These are phyloP conservation scores for Nebria brevicollis DNA, from an alignment of 2,888 invertebrate species.

Conservation along the genomic window DNA sequence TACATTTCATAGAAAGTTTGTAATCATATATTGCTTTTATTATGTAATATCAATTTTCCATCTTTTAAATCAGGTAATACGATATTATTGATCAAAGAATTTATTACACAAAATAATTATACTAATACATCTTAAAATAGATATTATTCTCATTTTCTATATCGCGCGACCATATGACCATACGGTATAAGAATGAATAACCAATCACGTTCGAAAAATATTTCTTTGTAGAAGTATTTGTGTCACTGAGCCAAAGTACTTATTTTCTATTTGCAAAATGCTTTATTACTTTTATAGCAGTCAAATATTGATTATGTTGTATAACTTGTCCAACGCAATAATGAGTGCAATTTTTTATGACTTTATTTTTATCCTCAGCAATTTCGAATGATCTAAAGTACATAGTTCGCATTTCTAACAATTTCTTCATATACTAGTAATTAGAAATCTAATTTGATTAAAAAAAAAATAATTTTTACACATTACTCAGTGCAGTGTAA, in stretches of 20 bases:
- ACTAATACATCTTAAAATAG: background rate
- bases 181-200: background rate
- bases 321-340: background rate
- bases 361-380: background rate
- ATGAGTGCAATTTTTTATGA: background rate
- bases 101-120: too few species aligned
- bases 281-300: background rate
- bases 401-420: too few species aligned
- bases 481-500: too few species aligned
- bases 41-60: background rate
- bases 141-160: conserved; percentile 6
- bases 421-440: too few species aligned
- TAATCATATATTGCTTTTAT: background rate
- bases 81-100: background rate
- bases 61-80: background rate
- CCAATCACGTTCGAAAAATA: background rate
- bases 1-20: conserved; percentile 1
- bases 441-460: too few species aligned
- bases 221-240: background rate
- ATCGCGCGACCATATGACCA: background rate
- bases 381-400: background rate
- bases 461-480: too few species aligned
- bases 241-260: background rate
- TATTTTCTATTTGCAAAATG: background rate
- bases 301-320: background rate